These are phyloP conservation scores for Harpagifer antarcticus DNA, from an alignment of 2,797 vertebrate genomes.

Conservation along the genomic window DNA sequence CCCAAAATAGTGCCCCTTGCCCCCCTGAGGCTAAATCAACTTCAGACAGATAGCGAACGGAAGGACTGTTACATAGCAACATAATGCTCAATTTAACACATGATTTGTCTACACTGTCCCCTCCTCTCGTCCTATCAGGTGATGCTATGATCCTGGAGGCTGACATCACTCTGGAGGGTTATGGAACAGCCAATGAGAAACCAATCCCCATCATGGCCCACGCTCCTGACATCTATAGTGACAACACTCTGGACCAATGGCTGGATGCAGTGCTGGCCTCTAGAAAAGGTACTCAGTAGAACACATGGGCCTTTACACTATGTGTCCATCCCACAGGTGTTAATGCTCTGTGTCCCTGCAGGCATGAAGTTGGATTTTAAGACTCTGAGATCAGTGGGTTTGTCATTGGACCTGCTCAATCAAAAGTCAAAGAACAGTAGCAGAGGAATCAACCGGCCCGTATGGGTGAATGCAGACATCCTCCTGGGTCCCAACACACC, in stretches of 20 bases:
- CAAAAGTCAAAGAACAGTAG: slow-evolving; percentile 61
- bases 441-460: slow-evolving; percentile 76
- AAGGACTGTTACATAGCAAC: too few species aligned
- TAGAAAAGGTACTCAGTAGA: slow-evolving; percentile 79
- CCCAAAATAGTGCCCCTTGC: too few species aligned
- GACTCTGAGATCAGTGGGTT: slow-evolving; percentile 79
- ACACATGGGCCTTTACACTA: background rate
- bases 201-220: slow-evolving; percentile 90
- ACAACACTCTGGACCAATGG: slow-evolving; percentile 90
- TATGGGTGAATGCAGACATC: slow-evolving; percentile 88
- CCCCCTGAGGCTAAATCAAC: too few species aligned
- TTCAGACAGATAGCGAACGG: too few species aligned
- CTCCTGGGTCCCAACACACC: slow-evolving; percentile 86
- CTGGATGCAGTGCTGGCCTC: slow-evolving; percentile 84
- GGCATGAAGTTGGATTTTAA: slow-evolving; percentile 91
- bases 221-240: slow-evolving; percentile 85
- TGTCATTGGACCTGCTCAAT: slow-evolving; percentile 80
- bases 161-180: slow-evolving; percentile 86
- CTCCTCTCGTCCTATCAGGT: slow-evolving; percentile 65
- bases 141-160: slow-evolving; percentile 87
- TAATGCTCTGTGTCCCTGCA: slow-evolving; percentile 44
- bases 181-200: slow-evolving; percentile 80
- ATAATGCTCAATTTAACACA: background rate
- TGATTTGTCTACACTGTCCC: background rate
- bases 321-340: background rate